Evolutionary conservation across 2,797 vertebrate genomes (phyloP).

Genomic region (Dicrostonyx torquatus): DNA sequence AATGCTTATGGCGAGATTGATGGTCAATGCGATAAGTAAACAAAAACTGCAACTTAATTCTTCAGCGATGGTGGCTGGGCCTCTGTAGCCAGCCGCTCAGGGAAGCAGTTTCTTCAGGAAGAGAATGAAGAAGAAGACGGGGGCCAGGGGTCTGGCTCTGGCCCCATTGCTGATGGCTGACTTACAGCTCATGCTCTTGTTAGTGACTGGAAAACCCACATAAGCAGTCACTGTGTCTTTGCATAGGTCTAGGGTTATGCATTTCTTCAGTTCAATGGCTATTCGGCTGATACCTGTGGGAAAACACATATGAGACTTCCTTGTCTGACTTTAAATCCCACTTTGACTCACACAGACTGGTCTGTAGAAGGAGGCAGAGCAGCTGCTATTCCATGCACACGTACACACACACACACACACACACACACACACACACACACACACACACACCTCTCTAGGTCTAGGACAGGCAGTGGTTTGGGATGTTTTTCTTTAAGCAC

Average conservation of each 20-base stretch:
- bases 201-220: slow-evolving; percentile 57
- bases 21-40: neutral
- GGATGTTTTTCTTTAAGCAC: neutral
- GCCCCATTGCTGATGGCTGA: slow-evolving; percentile 20
- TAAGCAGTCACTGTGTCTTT: slow-evolving; percentile 51
- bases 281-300: slow-evolving; percentile 39
- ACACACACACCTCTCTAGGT: neutral
- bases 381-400: neutral
- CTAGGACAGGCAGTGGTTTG: neutral
- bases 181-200: slow-evolving; percentile 32
- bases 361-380: neutral
- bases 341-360: neutral
- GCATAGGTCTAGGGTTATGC: slow-evolving; percentile 44
- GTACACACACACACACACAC: neutral
- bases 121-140: slow-evolving; percentile 42
- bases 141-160: neutral
- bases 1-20: neutral
- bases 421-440: too few relatives aligned
- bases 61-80: neutral
- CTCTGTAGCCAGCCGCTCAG: neutral
- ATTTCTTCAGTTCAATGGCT: slow-evolving; percentile 67
- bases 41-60: slow-evolving; percentile 16
- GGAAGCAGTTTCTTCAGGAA: slow-evolving; percentile 59
- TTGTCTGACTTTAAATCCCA: neutral
- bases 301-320: neutral